phyloP scores from a whole-genome alignment of 1,140 invertebrate species.

The Antheraea pernyi region DNA sequence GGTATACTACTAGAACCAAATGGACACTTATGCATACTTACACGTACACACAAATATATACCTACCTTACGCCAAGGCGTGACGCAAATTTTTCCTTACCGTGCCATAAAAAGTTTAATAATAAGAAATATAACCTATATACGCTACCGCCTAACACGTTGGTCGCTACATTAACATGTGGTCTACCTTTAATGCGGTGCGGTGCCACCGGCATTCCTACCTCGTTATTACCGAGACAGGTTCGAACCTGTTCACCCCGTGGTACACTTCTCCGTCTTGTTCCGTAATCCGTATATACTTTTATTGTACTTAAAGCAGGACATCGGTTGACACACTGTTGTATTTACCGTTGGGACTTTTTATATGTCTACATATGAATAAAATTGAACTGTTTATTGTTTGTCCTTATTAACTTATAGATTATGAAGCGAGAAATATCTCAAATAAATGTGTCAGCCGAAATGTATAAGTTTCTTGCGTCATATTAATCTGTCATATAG shows the following conservation, averaged over 20 bases:
- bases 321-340: neutral
- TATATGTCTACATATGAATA: neutral
- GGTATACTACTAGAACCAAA: no score
- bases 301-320: constrained; percentile 1
- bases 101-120: no score
- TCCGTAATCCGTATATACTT: constrained; percentile 14
- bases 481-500: no score
- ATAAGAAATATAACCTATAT: neutral
- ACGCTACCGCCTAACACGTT: neutral
- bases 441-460: no score
- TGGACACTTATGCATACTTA: no score
- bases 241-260: constrained; percentile 17
- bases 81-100: no score
- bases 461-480: no score
- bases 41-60: no score
- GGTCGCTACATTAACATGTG: neutral
- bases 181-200: constrained; percentile 7
- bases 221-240: constrained; percentile 17
- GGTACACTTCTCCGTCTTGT: constrained; percentile 19
- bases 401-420: no score
- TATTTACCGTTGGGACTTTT: neutral
- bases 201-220: constrained; percentile 19
- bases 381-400: no score
- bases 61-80: no score
- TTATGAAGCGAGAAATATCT: no score